Base-by-base conservation (phyloP, 2,888 invertebrate species). In the Eucriotettix oculatus region DNA sequence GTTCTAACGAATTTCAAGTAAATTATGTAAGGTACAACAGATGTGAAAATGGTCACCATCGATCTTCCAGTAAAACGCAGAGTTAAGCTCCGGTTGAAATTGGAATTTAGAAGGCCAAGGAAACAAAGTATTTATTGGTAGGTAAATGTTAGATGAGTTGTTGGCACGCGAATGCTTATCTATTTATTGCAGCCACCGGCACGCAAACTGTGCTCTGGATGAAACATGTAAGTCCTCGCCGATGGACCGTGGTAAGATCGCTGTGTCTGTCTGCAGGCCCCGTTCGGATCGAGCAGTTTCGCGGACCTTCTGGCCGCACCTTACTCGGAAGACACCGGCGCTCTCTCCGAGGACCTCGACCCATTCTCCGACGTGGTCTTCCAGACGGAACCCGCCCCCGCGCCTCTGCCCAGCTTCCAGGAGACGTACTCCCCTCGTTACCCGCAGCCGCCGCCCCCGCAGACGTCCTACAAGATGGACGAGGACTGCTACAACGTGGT, bases 341-440 rank as follows among this genome's bases (percentile, higher is more conserved):
- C 82, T 68, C 75, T 83, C 69, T 81, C 85, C 71, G 86, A 86
- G 72, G 85, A 86, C 68, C 76, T 86, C 71, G 86, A 86, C 70
- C 85, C 86, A 42, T 85, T 86, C 72, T 83, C 84, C 65, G 86
- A 85, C 76, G 82, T 85, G 62, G 81, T 69, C 67, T 71, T 60
- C 70, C 69, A 72, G 60, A 54, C 62, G 52, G 63, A 61, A 42
- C 63, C 72, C 44, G 79, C 82, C 67, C 81, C 83, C 55, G 81
- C 86, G 56, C 79, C 79, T 56, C 74, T 90, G 69, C 90, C 90
- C 64, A 90, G 90, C 75, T 90, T 90, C 76, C 88, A 91, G 77
- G 91, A 91, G 76, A 91, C 89, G 42, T 90, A 90, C 73, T 87
- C 87, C 61, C 82, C 87, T 57, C 84, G 72, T 78, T 83, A 64